Conservation (phyloP, 2,888 invertebrate genomes). For the Atrina japonica region DNA sequence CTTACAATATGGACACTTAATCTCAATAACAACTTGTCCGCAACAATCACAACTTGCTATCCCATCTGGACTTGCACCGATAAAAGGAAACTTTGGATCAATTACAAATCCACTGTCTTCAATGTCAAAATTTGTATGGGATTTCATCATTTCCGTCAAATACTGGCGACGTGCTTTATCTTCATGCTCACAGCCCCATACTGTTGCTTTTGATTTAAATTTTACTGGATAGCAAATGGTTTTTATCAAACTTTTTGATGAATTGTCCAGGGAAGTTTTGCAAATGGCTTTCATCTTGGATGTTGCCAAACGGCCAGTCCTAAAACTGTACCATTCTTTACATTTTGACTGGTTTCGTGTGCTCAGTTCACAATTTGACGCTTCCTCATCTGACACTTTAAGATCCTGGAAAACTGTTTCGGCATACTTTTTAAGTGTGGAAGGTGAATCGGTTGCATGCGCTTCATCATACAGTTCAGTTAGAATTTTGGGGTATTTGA, state of each 20-base stretch:
- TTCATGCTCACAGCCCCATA: constrained; percentile 45
- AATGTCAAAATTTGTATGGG: constrained; percentile 17
- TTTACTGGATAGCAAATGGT: constrained; percentile 41
- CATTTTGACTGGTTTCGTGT: constrained; percentile 24
- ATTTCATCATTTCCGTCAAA: too few relatives aligned
- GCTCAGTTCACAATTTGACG: constrained; percentile 9
- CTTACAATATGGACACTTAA: not conserved
- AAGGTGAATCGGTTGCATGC: too few relatives aligned
- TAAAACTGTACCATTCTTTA: constrained; percentile 32
- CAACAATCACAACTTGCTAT: not conserved
- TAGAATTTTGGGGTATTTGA: constrained; percentile 1
- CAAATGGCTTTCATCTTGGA: constrained; percentile 35
- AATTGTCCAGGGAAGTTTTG: constrained; percentile 15
- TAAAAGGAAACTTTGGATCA: not conserved
- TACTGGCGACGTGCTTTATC: constrained; percentile 2
- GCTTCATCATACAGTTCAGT: constrained; percentile 1
- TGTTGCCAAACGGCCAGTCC: constrained; percentile 25
- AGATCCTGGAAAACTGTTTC: too few relatives aligned
- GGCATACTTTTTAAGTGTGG: too few relatives aligned
- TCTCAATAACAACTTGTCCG: not conserved
- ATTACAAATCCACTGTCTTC: constrained; percentile 1
- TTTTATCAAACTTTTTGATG: constrained; percentile 37
- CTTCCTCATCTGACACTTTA: constrained; percentile 27
- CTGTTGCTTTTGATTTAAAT: constrained; percentile 37
- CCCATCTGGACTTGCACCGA: constrained; percentile 13